phyloP scores from a whole-genome alignment of 2,797 vertebrate species.

The Hypotaenidia philippensis region DNA sequence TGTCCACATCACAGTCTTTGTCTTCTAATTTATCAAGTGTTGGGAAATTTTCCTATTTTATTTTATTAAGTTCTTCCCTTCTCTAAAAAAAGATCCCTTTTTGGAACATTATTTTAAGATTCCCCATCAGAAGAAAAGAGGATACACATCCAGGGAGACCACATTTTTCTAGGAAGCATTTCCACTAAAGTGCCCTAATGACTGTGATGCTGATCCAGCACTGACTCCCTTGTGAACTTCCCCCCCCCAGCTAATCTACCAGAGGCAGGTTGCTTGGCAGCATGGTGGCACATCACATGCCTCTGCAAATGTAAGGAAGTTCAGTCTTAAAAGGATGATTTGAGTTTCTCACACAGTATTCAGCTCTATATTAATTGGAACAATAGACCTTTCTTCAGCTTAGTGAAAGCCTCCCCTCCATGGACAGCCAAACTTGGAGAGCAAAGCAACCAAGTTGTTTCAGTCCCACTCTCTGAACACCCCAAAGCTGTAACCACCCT shows the following conservation, averaged over 20 bases:
- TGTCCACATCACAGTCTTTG: background rate
- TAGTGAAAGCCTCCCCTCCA: background rate
- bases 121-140: background rate
- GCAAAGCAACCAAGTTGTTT: background rate
- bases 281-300: background rate
- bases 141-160: background rate
- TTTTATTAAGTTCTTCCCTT: background rate
- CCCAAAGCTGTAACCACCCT: background rate
- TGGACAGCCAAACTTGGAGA: background rate
- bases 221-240: background rate
- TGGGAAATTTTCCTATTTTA: background rate
- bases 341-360: background rate
- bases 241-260: background rate
- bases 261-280: background rate
- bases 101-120: background rate
- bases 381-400: background rate
- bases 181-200: background rate
- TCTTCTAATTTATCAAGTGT: background rate
- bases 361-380: background rate
- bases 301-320: background rate
- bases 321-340: background rate
- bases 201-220: background rate
- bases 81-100: background rate
- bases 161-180: background rate
- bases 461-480: background rate